Base-by-base conservation (phyloP, 2,797 vertebrate genomes). In the Odontamblyopus rebecca region DNA sequence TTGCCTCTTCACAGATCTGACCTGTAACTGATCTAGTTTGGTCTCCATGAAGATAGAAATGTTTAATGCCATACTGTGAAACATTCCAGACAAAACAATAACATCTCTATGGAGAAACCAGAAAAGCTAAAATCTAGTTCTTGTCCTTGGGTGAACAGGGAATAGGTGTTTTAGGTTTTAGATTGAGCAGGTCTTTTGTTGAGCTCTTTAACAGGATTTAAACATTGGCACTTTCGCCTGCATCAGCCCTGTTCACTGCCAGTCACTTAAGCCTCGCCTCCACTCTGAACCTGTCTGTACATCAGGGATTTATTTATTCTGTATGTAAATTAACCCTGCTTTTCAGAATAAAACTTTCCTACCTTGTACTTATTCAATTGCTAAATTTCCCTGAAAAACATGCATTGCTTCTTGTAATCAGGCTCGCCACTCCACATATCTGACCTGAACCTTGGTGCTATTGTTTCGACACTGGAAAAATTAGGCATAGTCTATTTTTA, bases 141-240 rank as follows among this genome's bases (percentile, higher is more conserved):
- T 61, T 8, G 5, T 44, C 61, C n/a, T 41, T 23, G 23, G 7
- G 15, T 26, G 6, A 64, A 64, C 13, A 26, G 61, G 19, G 61
- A 32, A 35, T 7, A 6, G 7, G 18, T 62, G 16, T 62, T 62
- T 41, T n/a, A 29, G 50, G 16, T 62, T 62, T 41, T n/a, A 29
- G 50, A 73, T 5, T n/a, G 74, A 76, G 56, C 51, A 81, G 66
- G 41, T 63, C 70, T 44, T 65, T 44, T 18, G 19, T 71, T 82
- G 76, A 84, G 79, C 85, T 73, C 53, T 77, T 89, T 78, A 80
- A 59, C 41, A 64, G n/a, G 67, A 71, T 76, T 86, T 81, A 82
- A 83, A 76, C 76, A 50, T 70, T 61, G 73, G 70, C 72, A 79
- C 57, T 65, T 85, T 72, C 75, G 19, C 77, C 81, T 66, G 51